A percentile compares a stretch with the other conserved stretches of the same genome.
These are phyloP conservation scores for Macquaria ambigua DNA, from an alignment of 2,113 vertebrate genomes.

Conservation along the genomic window DNA sequence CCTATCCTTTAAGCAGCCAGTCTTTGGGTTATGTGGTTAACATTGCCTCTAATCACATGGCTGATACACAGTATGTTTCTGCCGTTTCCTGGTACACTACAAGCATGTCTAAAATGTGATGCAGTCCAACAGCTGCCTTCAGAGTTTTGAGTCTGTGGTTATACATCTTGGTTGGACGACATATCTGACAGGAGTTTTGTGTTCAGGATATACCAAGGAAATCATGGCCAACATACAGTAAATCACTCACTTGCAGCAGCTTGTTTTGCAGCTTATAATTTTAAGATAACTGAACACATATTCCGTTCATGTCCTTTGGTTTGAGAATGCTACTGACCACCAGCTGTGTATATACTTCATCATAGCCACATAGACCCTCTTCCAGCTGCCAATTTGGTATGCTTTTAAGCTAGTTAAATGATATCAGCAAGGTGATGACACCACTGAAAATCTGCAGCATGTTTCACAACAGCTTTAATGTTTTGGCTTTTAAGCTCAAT, in stretches of 20 bases:
- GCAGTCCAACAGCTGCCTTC: slow-evolving; percentile 3
- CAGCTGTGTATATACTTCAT: neutral
- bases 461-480: slow-evolving; percentile 9
- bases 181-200: neutral
- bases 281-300: neutral
- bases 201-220: neutral
- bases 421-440: slow-evolving; percentile 2
- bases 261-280: neutral
- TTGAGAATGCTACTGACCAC: neutral
- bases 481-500: neutral
- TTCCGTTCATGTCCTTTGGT: neutral
- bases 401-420: slow-evolving; percentile 13
- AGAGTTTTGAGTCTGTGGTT: neutral
- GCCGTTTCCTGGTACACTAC: neutral
- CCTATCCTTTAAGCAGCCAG: neutral
- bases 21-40: neutral
- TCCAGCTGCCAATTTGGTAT: slow-evolving; percentile 30
- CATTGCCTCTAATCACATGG: neutral
- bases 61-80: neutral
- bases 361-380: neutral
- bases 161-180: neutral
- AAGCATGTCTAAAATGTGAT: neutral
- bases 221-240: neutral
- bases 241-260: too few species aligned
- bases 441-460: neutral